Evolutionary conservation across 2,888 invertebrate species (phyloP).

Genomic region (Drosophila incognita): DNA sequence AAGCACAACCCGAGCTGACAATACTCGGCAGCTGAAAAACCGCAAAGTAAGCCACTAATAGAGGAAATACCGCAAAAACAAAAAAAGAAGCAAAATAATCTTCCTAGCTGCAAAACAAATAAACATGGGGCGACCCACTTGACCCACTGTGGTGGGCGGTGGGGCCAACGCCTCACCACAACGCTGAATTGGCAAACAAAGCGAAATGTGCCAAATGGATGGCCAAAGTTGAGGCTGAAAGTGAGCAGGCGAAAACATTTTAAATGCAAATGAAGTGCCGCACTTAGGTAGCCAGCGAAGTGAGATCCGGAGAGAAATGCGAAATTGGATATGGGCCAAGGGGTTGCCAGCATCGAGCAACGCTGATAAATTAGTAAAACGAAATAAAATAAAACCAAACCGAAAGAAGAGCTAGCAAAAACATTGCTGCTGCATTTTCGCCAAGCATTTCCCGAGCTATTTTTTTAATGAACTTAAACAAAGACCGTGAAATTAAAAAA

Average conservation of each 20-base stretch:
- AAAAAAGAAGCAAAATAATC: slow-evolving; percentile 6
- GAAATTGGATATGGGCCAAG: slow-evolving; percentile 23
- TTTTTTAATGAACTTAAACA: slow-evolving; percentile 65
- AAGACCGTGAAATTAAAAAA: slow-evolving; percentile 2
- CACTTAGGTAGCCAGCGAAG: slow-evolving; percentile 68
- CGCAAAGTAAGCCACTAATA: slow-evolving; percentile 8
- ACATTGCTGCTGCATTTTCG: slow-evolving; percentile 39
- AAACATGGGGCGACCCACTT: slow-evolving; percentile 60
- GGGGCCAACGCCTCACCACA: slow-evolving; percentile 20
- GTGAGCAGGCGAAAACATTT: slow-evolving; percentile 73
- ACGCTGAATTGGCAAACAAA: slow-evolving; percentile 61
- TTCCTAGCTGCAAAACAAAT: slow-evolving; percentile 41
- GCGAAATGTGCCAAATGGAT: slow-evolving; percentile 77
- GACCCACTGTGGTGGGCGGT: slow-evolving; percentile 60
- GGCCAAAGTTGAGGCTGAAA: slow-evolving; percentile 66
- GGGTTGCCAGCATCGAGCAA: slow-evolving; percentile 38
- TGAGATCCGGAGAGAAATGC: slow-evolving; percentile 25
- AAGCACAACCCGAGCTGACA: slow-evolving; percentile 12
- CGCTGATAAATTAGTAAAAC: slow-evolving; percentile 63
- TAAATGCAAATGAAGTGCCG: slow-evolving; percentile 78
- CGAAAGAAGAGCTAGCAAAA: slow-evolving; percentile 7
- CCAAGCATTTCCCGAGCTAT: slow-evolving; percentile 13
- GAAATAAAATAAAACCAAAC: slow-evolving; percentile 6
- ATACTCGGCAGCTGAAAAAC: slow-evolving; percentile 10
- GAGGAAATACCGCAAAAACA: slow-evolving; percentile 1